Base-by-base conservation (phyloP, 2,797 vertebrate genomes). In the Aldrovandia affinis region DNA sequence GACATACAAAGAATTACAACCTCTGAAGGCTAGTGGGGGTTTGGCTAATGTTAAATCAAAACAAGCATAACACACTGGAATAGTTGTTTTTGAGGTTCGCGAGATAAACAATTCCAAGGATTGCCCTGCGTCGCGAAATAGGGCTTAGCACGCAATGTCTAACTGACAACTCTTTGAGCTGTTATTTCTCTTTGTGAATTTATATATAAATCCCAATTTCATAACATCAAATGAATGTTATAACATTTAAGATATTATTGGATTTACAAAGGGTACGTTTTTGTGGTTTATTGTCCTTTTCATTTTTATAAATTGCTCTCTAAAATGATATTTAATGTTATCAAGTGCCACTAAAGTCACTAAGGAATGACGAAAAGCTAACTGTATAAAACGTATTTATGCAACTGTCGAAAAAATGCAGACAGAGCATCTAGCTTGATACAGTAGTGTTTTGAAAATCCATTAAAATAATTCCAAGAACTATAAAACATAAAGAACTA, bases 261-360 rank as follows among this genome's bases (percentile, higher is more conserved):
- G 39, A 20, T 25, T 39, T n/a, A 22, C 3, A 70, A 70, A 25
- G 1, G 70, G 39, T 25, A 75, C 1, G 2, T 14, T 57, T 0
- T 68, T 68, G 28, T 36, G 30, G 4, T 33, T 42, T 75, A 5
- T 20, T 1, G 70, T 75, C 3, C 33, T 70, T 70, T 70, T 28
- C 65, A 70, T 70, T 30, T 68, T 68, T 68, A 28, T 68, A 18
- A 70, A 70, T 39, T 3, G 63, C 65, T 70, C 65, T 36, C 65
- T 39, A 70, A 39, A 70, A 30, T 30, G n/a, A 12, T 39, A 25
- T 15, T 70, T 0, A 70, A 36, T 20, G 65, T 25, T 36, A 36
- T 36, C 33, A 39, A 36, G n/a, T 10, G n/a, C 20, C 6, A 33
- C 28, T 20, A 50, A 50, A 50, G 12, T 6, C 6, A 50, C 10